Evolutionary conservation across 2,113 vertebrate species (phyloP), one percentile per base, ranked within the genome.

Genomic region (Chunga burmeisteri): DNA sequence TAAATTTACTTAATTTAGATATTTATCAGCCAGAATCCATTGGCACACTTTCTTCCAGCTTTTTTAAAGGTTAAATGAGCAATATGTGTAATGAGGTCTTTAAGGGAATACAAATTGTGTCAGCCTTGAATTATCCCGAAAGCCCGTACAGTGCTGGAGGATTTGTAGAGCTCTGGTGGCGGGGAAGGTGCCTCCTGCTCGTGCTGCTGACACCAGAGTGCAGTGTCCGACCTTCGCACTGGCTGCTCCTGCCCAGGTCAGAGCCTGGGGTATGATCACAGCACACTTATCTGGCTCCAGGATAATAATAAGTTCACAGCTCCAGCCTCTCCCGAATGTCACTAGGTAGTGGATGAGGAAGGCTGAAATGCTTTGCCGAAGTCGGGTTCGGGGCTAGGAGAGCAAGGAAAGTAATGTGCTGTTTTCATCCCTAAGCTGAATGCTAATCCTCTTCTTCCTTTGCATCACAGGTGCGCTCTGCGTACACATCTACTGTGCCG

Each of bases 1-100:
- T 96, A 97, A 94, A 96, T 96, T 97, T 95, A 87, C 95, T 97
- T 95, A 96, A 95, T 97, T 95, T 96, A 97, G 94, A 97, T 94
- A 96, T 95, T 96, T 97, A 96, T 96, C 97, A 90, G 85, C 86
- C 84, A 93, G 94, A 94, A 93, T 86, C 81, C 71, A 91, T 70
- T 93, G 94, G 97, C 95, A 96, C 50, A 97, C 91, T 95, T 96
- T 96, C 91, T 91, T 83, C 86, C 59, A 93, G 95, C 86, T 89
- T 85, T 95, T 96, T 94, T 91, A 94, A 97, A 95, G 96, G 96
- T 97, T 97, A 97, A 97, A 96, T 96, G 96, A 94, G 91, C 96
- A 97, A 93, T 97, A 90, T 95, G 93, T 97, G 91, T 95, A 96
- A 96, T 95, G 89, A 95, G 93, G 94, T 93, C 96, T 96, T 95